These are phyloP conservation scores for Phalacrocorax pelagicus DNA, from an alignment of 2,113 vertebrate genomes.

Conservation along the genomic window DNA sequence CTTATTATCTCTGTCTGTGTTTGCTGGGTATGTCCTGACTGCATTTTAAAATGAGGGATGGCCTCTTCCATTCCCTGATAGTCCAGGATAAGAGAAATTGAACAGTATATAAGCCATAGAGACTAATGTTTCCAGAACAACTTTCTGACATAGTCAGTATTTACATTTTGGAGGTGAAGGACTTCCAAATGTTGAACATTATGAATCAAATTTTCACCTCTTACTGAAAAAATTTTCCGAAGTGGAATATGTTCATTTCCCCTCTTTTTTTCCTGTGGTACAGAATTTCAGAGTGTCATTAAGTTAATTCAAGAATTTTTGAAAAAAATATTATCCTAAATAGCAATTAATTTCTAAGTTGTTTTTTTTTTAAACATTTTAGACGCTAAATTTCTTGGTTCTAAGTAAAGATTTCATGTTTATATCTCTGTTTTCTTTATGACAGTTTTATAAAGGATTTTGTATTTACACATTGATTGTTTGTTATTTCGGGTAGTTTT, in stretches of 20 bases:
- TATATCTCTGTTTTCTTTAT: constrained; percentile 11
- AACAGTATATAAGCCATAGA: background rate
- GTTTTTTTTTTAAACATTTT: background rate
- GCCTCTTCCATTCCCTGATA: background rate
- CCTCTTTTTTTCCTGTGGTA: background rate
- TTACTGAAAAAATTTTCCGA: background rate
- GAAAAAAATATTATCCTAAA: background rate
- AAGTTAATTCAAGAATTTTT: background rate
- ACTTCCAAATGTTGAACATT: background rate
- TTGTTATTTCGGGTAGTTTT: constrained; percentile 36
- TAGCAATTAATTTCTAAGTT: constrained; percentile 20
- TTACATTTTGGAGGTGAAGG: background rate
- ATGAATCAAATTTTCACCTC: background rate
- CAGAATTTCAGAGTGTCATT: background rate
- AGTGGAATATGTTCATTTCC: background rate
- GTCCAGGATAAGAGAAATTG: background rate
- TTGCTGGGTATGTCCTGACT: background rate
- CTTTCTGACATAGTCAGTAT: background rate
- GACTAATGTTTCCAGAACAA: background rate
- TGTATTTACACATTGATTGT: constrained; percentile 43
- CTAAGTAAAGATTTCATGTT: constrained; percentile 6
- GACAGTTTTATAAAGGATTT: constrained; percentile 6
- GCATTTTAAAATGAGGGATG: background rate
- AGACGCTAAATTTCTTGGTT: constrained; percentile 10
- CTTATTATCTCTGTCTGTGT: background rate